Conservation (phyloP, 2,888 invertebrate genomes). For the Epinotia demarniana region DNA sequence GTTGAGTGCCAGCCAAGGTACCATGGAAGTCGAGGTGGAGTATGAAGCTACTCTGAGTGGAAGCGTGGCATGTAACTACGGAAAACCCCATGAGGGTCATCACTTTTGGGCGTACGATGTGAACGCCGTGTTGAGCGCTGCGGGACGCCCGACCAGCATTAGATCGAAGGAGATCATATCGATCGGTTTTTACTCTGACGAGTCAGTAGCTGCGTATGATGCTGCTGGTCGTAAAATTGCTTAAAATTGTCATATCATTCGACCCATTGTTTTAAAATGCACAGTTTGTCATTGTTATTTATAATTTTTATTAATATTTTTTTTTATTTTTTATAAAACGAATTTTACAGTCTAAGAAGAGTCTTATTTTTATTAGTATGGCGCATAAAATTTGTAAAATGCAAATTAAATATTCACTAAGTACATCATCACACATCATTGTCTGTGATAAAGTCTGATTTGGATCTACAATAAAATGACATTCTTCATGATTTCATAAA, state of each 20-base stretch:
- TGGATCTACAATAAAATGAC: too few relatives aligned
- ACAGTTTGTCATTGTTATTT: neutral
- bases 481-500: too few relatives aligned
- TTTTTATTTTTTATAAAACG: neutral
- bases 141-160: conserved; percentile 22
- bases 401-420: too few relatives aligned
- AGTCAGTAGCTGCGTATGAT: conserved; percentile 22
- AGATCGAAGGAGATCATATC: conserved; percentile 21
- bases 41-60: conserved; percentile 39
- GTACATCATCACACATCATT: too few relatives aligned
- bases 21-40: conserved; percentile 36
- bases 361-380: too few relatives aligned
- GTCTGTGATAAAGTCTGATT: too few relatives aligned
- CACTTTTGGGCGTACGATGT: conserved; percentile 40
- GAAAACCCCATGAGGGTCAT: conserved; percentile 20
- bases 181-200: conserved; percentile 36
- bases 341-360: too few relatives aligned
- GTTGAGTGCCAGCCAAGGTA: conserved; percentile 33
- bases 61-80: conserved; percentile 28
- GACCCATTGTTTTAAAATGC: neutral
- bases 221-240: neutral
- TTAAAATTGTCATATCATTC: neutral
- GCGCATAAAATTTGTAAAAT: too few relatives aligned
- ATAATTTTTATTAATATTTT: neutral
- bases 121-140: conserved; percentile 19